These are phyloP conservation scores for Vombatus ursinus DNA, from an alignment of 2,113 vertebrate species.

Conservation along the genomic window DNA sequence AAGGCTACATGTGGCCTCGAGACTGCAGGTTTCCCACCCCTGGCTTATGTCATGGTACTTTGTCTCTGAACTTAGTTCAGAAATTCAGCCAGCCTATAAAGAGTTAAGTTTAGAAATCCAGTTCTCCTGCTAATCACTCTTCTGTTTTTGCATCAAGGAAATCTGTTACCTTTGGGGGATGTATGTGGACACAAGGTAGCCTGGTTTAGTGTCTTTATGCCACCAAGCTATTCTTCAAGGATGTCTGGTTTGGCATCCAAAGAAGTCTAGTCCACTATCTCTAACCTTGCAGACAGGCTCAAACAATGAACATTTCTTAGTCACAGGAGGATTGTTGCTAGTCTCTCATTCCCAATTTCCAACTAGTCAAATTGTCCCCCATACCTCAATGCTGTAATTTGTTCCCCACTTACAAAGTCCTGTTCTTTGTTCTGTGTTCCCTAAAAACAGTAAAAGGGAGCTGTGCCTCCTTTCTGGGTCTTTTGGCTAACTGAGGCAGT, in stretches of 20 bases:
- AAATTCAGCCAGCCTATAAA: too few relatives aligned
- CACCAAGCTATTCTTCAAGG: background rate
- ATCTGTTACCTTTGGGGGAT: too few relatives aligned
- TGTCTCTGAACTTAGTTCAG: too few relatives aligned
- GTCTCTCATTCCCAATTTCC: background rate
- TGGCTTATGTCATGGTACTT: too few relatives aligned
- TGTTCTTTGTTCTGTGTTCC: background rate
- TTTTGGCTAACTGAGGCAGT: background rate
- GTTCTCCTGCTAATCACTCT: too few relatives aligned
- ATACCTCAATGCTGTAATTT: background rate
- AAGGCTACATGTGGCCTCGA: too few relatives aligned
- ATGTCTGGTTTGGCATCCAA: background rate
- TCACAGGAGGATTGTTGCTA: background rate
- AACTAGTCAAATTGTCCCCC: too few relatives aligned
- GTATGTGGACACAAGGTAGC: too few relatives aligned
- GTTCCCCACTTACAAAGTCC: background rate
- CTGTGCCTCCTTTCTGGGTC: background rate
- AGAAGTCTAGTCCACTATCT: background rate
- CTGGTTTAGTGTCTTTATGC: too few relatives aligned
- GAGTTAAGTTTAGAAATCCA: too few relatives aligned
- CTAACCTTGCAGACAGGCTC: background rate
- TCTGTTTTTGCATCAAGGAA: too few relatives aligned
- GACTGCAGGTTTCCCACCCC: too few relatives aligned
- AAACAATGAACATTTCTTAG: background rate
- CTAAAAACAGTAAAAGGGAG: background rate